These are phyloP conservation scores for Urechis unicinctus DNA, from an alignment of 2,888 invertebrate genomes.

Conservation along the genomic window DNA sequence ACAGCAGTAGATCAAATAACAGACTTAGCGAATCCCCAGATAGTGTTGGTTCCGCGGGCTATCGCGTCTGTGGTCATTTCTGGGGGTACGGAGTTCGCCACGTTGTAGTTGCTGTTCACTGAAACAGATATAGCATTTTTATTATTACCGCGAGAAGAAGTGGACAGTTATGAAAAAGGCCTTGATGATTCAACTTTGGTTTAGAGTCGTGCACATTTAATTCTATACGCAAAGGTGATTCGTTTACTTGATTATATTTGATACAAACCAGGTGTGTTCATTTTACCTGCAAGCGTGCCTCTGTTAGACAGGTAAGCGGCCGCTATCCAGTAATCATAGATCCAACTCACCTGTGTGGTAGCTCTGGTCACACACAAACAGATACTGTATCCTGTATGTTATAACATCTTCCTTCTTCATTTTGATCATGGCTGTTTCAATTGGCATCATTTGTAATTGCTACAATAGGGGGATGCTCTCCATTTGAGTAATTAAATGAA, in stretches of 20 bases:
- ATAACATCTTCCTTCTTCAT: too few species aligned
- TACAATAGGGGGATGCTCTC: too few species aligned
- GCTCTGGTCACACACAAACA: too few species aligned
- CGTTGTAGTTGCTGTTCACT: slow-evolving; percentile 33
- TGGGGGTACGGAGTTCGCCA: slow-evolving; percentile 20
- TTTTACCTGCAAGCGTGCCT: slow-evolving; percentile 25
- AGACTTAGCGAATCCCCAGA: neutral
- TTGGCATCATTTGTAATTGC: too few species aligned
- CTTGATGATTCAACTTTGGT: neutral
- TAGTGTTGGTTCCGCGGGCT: slow-evolving; percentile 24
- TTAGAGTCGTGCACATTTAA: too few species aligned
- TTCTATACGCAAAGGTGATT: too few species aligned
- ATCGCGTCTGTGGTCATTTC: slow-evolving; percentile 19
- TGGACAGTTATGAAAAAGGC: neutral
- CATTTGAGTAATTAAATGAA: too few species aligned
- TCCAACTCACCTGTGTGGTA: slow-evolving; percentile 30
- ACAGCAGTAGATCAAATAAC: slow-evolving; percentile 11
- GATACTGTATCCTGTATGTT: too few species aligned
- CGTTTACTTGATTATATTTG: too few species aligned
- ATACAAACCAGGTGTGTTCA: too few species aligned
- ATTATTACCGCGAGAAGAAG: slow-evolving; percentile 1
- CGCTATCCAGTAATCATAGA: slow-evolving; percentile 30
- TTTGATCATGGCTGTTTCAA: too few species aligned
- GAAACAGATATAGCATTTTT: slow-evolving; percentile 11
- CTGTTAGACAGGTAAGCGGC: slow-evolving; percentile 27